Percentiles rank a stretch among this genome's conserved stretches.
Conservation (phyloP, 1,140 invertebrate species). For the Cydia fagiglandana region DNA sequence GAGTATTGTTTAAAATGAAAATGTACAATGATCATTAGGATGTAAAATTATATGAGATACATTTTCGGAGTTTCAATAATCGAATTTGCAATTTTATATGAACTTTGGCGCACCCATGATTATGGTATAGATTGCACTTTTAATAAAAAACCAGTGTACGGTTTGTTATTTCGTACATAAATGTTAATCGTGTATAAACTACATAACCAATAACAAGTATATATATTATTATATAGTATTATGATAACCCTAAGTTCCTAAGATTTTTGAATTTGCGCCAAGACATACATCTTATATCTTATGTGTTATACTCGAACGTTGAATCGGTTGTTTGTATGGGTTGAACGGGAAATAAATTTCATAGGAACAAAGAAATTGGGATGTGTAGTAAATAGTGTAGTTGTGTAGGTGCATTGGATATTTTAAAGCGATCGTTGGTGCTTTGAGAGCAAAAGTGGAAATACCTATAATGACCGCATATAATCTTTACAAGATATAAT, state of each 20-base stretch:
- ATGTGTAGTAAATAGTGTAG: too few relatives aligned
- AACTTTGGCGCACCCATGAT: too few relatives aligned
- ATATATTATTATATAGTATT: background rate
- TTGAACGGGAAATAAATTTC: constrained; percentile 15
- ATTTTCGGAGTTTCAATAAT: too few relatives aligned
- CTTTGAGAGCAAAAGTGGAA: background rate
- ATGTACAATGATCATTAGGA: too few relatives aligned
- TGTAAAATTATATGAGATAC: too few relatives aligned
- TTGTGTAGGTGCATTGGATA: background rate
- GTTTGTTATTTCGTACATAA: too few relatives aligned
- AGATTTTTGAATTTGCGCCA: constrained; percentile 9
- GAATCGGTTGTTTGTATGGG: constrained; percentile 5
- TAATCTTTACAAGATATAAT: too few relatives aligned
- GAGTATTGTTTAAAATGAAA: too few relatives aligned
- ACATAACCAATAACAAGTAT: background rate
- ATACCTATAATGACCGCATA: too few relatives aligned
- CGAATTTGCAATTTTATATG: too few relatives aligned
- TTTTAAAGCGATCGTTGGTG: background rate
- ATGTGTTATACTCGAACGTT: constrained; percentile 5
- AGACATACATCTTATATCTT: constrained; percentile 4
- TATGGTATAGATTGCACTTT: too few relatives aligned
- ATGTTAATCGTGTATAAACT: background rate
- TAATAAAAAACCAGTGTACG: too few relatives aligned
- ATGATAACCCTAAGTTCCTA: background rate
- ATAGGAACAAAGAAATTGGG: background rate